phyloP scores from a whole-genome alignment of 2,888 invertebrate species.

The Ischnura elegans region DNA sequence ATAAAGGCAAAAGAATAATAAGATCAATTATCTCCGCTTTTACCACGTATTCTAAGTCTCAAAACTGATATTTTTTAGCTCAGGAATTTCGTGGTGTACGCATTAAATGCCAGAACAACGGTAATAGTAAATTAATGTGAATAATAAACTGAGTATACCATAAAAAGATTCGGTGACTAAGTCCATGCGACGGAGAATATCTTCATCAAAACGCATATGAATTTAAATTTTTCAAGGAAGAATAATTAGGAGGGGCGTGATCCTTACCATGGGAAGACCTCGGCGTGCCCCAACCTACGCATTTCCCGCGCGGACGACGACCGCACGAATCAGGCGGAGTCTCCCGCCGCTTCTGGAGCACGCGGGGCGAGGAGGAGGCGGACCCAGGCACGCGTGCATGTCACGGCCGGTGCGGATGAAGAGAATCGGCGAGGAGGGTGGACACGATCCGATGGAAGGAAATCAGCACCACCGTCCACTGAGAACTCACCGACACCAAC shows the following conservation, averaged over 20 bases:
- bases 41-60: no score
- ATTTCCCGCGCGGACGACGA: conserved; percentile 19
- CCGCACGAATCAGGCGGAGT: not conserved
- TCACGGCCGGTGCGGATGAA: not conserved
- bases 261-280: conserved; percentile 16
- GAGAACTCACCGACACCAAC: not conserved
- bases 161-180: no score
- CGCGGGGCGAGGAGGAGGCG: not conserved
- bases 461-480: not conserved
- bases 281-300: not conserved
- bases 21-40: no score
- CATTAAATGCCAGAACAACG: no score
- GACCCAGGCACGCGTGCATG: not conserved
- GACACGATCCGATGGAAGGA: not conserved
- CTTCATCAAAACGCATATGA: no score
- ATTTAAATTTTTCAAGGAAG: not conserved
- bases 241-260: not conserved
- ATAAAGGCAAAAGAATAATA: no score
- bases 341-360: not conserved
- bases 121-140: no score
- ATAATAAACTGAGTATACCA: no score
- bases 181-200: no score
- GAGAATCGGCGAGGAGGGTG: not conserved
- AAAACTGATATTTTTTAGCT: no score
- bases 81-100: no score